Evolutionary conservation across 2,888 invertebrate species (phyloP), one percentile per base, ranked within the genome.

Genomic region (Empis livida): DNA sequence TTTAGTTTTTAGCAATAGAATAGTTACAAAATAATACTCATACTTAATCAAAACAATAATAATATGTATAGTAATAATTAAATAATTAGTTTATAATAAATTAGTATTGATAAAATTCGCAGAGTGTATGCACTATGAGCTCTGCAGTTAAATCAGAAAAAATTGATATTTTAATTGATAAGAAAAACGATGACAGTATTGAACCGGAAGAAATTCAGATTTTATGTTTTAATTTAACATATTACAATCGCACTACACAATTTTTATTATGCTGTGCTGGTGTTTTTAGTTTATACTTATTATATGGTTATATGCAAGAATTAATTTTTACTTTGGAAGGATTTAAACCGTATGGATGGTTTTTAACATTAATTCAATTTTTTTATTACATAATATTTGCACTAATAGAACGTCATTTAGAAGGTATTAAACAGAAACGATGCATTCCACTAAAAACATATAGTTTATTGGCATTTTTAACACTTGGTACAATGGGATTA

Each of bases 401-500:
- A 48, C 74, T 82, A 53, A 62, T 81, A 42, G 95, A 96, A 45
- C 60, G 65, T 0, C 58, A 70, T 76, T 78, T 50, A 63, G 73
- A 63, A 64, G 82, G 58, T 71, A 76, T 60, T 3, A 76, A 81
- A 49, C 75, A 74, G 27, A 70, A 76, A 57, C 72, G 80, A 56
- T 76, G 89, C 67, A 91, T 95, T 54, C 92, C 95, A 6, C 59
- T 91, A 56, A 74, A 71, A 57, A 84, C 82, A 0, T 96, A 96
- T 66, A 72, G 79, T 43, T 62, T 92, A 40, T 69, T 96, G 51
- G 94, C 94, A 40, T 75, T 87, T 2, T 71, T 95, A 43, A 94
- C 95, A 0, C 75, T 96, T 5, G 92, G 91, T 4, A 96, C 96
- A 3, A 96, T 97, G 92, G 91, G 94, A 0, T 77, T 95, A 52